Evolutionary conservation across 2,888 invertebrate genomes (phyloP), one percentile per base, ranked within the genome.

Genomic region (Dryobotodes eremita): DNA sequence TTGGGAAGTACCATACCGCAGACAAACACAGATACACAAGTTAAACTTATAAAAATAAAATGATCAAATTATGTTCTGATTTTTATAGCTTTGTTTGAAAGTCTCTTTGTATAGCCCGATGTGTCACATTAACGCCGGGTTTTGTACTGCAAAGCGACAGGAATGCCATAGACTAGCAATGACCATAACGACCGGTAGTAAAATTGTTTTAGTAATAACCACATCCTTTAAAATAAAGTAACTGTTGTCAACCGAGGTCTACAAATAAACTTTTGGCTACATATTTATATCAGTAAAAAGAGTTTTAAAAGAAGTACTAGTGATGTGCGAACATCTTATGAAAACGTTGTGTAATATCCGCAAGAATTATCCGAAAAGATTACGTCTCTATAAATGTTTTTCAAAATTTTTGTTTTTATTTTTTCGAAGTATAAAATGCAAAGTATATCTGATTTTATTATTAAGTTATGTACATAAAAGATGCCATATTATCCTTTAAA

Each of bases 401-500:
- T 77, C 70, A 76, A 79, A 83, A 84, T 71, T 84, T 75, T 26
- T 61, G n/a, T 71, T 61, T 61, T 77, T 73, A 53, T 70, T 31
- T 74, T 84, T 85, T 69, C 55, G 69, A 65, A 73, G 13, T 84
- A 71, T 86, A 74, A 55, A 77, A 69, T n/a, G 15, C 46, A 73
- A 64, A 79, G 65, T 86, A 75, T 81, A 82, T 80, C 71, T 84
- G 84, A 72, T 50, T 75, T 73, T 76, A 75, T 50, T 59, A 77
- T 55, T 86, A 84, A 88, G 79, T 79, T 62, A 53, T 84, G 86
- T 91, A 91, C 79, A 91, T 90, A 92, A 86, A 79, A 85, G 89
- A 92, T 91, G 94, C 94, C 94, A 94, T 94, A 94, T 92, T 93
- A 93, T 87, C 83, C 64, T 87, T 79, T 73, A 84, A 57, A 84